Evolutionary conservation across 2,888 invertebrate species (phyloP), one percentile per base, ranked within the genome.

Genomic region (Mythimna impura): DNA sequence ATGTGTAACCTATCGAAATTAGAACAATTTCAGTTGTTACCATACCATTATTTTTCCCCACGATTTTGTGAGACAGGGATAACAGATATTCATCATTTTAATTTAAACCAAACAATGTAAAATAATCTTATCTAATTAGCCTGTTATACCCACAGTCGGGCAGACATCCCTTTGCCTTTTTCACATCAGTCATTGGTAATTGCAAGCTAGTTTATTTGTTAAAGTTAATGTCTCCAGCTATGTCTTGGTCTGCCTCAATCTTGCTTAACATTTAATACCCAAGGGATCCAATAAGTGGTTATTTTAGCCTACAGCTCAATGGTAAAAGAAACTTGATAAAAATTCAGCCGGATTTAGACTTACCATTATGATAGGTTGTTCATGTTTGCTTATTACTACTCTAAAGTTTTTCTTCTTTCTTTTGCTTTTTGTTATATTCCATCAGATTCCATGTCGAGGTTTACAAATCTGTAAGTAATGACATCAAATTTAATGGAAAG

Each of bases 31-130:
- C 92, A 92, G 92, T 80, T 85, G 85, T 91, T 91, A 92, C 92
- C 91, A 91, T 91, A 93, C 93, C 94, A 93, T 92, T 74, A 87
- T 71, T 87, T 89, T 82, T 92, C 93, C 90, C 92, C 92, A 93
- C 67, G 92, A 81, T 83, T 91, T 89, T 76, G 92, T 93, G 90
- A 93, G 93, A 89, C 93, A 93, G 93, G 93, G 93, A 93, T 93
- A 93, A 93, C 93, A 91, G 86, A 83, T 88, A 85, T 86, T 93
- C 92, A 93, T 93, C 92, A 93, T 91, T 78, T 57, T 20, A 30
- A 57, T n/a, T 30, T 25, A 2, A 12, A n/a, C 3, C 30, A 30
- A 30, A 30, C 3, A 20, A 30, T 3, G 30, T 47, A 30, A 9
- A 20, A n/a, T 12, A 10, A 40, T 30, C 6, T 17, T 8, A 50